These are phyloP conservation scores for Sicus ferrugineus DNA, from an alignment of 2,888 invertebrate species.

Conservation along the genomic window DNA sequence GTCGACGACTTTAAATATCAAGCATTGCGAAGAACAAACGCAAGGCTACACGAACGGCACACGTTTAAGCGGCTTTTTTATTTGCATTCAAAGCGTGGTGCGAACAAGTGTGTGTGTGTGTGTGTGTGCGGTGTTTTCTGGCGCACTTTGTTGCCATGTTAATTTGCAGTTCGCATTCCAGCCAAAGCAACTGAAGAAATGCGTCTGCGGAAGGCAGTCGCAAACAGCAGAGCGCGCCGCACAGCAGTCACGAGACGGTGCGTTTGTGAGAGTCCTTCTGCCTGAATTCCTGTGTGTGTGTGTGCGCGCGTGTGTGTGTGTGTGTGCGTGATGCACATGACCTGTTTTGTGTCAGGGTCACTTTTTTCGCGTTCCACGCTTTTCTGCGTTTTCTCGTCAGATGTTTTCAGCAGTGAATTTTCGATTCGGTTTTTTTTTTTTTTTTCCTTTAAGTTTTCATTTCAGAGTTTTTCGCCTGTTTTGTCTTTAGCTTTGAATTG, in stretches of 20 bases:
- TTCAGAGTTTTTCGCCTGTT: background rate
- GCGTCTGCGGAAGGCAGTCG: background rate
- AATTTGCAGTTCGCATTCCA: too few relatives aligned
- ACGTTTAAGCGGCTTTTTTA: too few relatives aligned
- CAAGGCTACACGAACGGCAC: too few relatives aligned
- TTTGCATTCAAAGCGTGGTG: background rate
- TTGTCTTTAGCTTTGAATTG: background rate
- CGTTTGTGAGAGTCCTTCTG: background rate
- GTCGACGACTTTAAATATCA: too few relatives aligned
- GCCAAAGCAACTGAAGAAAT: background rate
- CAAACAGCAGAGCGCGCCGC: background rate
- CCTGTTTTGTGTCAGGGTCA: slow-evolving; percentile 10
- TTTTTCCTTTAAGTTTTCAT: slow-evolving; percentile 1
- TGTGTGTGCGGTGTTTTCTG: background rate
- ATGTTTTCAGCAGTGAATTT: too few relatives aligned
- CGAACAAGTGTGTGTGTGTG: background rate
- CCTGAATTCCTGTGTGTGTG: background rate
- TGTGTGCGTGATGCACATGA: background rate
- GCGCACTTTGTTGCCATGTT: background rate
- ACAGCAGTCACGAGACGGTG: background rate
- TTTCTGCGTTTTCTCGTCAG: too few relatives aligned
- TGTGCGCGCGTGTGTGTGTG: background rate
- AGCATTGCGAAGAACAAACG: too few relatives aligned
- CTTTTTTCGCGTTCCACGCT: background rate
- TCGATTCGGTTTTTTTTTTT: background rate